Conservation (phyloP, 2,113 vertebrate genomes). For the Ailurus styani region DNA sequence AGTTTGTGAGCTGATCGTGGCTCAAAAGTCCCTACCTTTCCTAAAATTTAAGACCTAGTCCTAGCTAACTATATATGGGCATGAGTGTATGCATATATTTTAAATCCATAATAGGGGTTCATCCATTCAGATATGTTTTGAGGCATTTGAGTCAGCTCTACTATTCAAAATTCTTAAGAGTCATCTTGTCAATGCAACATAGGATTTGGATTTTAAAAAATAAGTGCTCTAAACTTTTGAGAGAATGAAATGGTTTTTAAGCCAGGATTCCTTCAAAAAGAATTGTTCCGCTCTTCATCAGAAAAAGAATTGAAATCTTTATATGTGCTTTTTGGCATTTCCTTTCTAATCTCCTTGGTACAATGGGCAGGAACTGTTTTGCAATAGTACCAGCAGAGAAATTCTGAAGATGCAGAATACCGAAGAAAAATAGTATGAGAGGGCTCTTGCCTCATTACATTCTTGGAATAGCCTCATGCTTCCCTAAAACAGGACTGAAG, state of each 20-base stretch:
- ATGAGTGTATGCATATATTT: neutral
- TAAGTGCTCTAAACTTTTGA: conserved; percentile 8
- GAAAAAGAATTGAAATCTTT: conserved; percentile 12
- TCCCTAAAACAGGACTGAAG: neutral
- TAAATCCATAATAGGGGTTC: neutral
- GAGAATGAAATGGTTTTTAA: conserved; percentile 4
- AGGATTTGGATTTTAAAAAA: conserved; percentile 16
- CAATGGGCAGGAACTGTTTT: neutral
- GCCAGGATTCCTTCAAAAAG: neutral
- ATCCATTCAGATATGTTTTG: conserved; percentile 9
- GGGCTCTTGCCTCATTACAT: conserved; percentile 46
- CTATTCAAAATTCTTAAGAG: neutral
- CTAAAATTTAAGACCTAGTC: neutral
- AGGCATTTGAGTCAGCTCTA: neutral
- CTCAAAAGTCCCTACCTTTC: neutral
- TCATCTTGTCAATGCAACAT: neutral
- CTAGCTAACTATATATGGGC: neutral
- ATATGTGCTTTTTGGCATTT: neutral
- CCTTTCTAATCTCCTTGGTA: neutral
- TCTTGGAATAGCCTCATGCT: neutral
- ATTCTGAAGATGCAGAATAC: conserved; percentile 24
- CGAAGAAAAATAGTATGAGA: conserved; percentile 20
- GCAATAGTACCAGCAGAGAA: neutral
- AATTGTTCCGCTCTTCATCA: neutral
- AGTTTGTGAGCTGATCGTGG: neutral